A percentile compares a stretch with the other conserved stretches of the same genome.
Conservation (phyloP, 2,113 vertebrate genomes). For the Cebidichthys violaceus region DNA sequence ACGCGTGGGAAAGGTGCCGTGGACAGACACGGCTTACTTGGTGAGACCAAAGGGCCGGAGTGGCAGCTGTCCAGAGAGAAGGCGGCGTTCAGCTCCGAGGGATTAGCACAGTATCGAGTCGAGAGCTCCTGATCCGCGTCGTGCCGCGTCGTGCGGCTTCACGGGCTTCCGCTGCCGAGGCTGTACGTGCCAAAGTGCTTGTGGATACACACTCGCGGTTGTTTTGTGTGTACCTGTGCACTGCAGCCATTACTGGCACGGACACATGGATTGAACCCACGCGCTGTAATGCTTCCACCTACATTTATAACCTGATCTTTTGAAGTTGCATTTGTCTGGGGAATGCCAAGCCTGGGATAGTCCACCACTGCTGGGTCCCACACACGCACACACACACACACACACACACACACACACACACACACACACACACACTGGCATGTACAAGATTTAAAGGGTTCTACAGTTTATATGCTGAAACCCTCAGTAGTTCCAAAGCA, state of each 20-base stretch:
- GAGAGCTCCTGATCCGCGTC: conserved; percentile 53
- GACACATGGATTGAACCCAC: conserved; percentile 50
- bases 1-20: conserved; percentile 56
- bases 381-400: conserved; percentile 31
- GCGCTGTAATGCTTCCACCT: conserved; percentile 53
- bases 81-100: conserved; percentile 26
- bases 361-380: conserved; percentile 39
- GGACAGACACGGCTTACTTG: conserved; percentile 28
- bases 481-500: conserved; percentile 4
- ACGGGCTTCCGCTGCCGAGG: neutral
- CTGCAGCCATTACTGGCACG: neutral
- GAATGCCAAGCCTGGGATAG: conserved; percentile 66
- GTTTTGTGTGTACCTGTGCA: conserved; percentile 35
- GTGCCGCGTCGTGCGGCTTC: conserved; percentile 42
- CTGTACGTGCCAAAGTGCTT: neutral
- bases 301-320: conserved; percentile 58
- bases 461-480: conserved; percentile 5
- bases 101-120: conserved; percentile 68
- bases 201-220: conserved; percentile 21
- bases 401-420: conserved; percentile 52
- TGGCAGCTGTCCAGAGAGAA: conserved; percentile 59
- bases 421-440: conserved; percentile 17
- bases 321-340: conserved; percentile 59
- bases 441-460: conserved; percentile 4
- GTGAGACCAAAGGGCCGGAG: conserved; percentile 50